Base-by-base conservation (phyloP, 2,113 vertebrate genomes). In the Trematomus loennbergii region DNA sequence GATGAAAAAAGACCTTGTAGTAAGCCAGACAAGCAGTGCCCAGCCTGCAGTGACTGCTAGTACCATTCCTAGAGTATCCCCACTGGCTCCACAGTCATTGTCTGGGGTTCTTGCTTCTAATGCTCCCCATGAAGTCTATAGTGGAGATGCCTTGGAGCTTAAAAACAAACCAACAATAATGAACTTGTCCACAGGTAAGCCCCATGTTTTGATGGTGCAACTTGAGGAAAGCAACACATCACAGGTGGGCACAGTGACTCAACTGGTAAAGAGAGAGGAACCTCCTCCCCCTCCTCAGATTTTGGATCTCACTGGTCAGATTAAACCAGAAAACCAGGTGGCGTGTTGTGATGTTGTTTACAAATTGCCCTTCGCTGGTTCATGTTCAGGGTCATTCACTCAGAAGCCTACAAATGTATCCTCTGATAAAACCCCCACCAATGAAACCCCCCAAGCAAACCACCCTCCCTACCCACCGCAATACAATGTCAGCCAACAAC, bases 311-410 rank as follows among this genome's bases (percentile, higher is more conserved):
- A 99, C 97, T 0, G 96, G 97, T 46, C 95, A 95, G 0, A 91
- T 99, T 71, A 97, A 98, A 91, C 88, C 97, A 0, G 98, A 99
- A 88, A 98, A 96, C 90, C 97, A 98, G 81, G 95, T 97, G 62
- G 97, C 96, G 12, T 99, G 98, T 91, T 99, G 98, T 52, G 98
- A 99, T 65, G 94, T 99, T 88, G 98, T 99, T 88, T 99, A 99
- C 90, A 98, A 97, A 91, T 95, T 99, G 77, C 98, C 98, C 71
- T 99, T 99, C 9, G 95, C 96, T 54, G 90, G 97, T 76, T 97
- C 96, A 86, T 99, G 98, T 91, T 92, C 96, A 0, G 98, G 97
- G 0, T 86, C 97, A 73, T 97, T 98, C 82, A 94, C 95, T 81
- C 96, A 97, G 25, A 91, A 96, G 59, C 95, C 96, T 48, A 95